Evolutionary conservation across 2,113 vertebrate species (phyloP), one percentile per base, ranked within the genome.

Genomic region (Sitta europaea): DNA sequence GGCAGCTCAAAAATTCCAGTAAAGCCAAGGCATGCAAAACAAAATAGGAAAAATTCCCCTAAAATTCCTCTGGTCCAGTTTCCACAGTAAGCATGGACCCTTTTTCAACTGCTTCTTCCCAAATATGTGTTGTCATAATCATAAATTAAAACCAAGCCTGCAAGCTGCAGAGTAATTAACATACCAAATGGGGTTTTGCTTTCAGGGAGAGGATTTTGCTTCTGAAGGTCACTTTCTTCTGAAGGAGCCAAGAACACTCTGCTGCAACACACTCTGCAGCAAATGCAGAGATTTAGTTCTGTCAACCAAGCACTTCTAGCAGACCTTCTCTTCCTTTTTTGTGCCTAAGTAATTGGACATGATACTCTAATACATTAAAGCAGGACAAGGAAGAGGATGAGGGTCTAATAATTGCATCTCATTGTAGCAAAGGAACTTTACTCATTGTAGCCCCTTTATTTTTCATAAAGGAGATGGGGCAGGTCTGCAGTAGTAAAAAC

Each of bases 221-320:
- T 51, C 61, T 93, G 92, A 97, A 98, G 97, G 98, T 98, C 97
- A 98, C 74, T 77, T 71, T 58, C 92, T 58, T 94, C 83, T 35
- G 48, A 87, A 83, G 31, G 50, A 95, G 90, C 75, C 16, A 23
- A 66, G 80, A 90, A 72, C 2, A 62, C 10, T 83, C 65, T 58
- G 54, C 92, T 81, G 86, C 82, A 91, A 67, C 74, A 77, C 22
- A 12, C 36, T 76, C 57, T 90, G 71, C 82, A 53, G 96, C 10
- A 36, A 91, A 42, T 50, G 66, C 84, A 94, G 89, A 90, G 68
- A 87, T 83, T 57, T 86, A 70, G 27, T 51, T 13, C 73, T 72
- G 90, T 75, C 80, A 67, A 18, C n/a, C 38, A 79, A 94, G 73
- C 47, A 88, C 58, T 96, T 90, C 80, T 65, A 70, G 81, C 92